phyloP scores from a whole-genome alignment of 2,113 vertebrate species.

The Siphamia tubifer region DNA sequence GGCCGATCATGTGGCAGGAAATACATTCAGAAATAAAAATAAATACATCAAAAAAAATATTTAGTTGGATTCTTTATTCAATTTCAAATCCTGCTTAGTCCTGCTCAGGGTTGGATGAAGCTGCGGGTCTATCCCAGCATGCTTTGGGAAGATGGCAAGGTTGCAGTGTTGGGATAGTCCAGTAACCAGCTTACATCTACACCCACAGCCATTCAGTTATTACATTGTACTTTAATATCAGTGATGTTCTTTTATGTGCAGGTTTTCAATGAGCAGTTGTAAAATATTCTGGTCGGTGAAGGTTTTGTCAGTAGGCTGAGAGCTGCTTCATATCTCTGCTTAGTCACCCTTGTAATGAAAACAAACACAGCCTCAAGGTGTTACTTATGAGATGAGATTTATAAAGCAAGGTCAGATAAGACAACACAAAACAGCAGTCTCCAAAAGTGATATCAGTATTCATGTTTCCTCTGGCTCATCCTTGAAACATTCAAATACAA shows the following conservation, averaged over 20 bases:
- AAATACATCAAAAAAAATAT: conserved; percentile 3
- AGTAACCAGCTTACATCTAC: not conserved
- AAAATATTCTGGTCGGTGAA: conserved; percentile 13
- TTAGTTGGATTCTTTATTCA: conserved; percentile 39
- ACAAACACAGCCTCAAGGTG: conserved; percentile 48
- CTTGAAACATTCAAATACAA: conserved; percentile 15
- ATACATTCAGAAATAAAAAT: conserved; percentile 26
- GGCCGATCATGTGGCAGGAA: conserved; percentile 42
- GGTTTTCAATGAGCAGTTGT: not conserved
- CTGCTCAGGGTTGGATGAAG: conserved; percentile 13
- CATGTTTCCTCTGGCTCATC: conserved; percentile 25
- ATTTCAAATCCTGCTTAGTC: conserved; percentile 15
- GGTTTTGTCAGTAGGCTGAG: conserved; percentile 16
- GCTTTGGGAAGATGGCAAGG: not conserved
- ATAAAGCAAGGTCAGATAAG: conserved; percentile 33
- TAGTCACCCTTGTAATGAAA: conserved; percentile 51
- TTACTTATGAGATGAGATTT: conserved; percentile 36
- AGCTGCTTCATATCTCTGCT: conserved; percentile 19
- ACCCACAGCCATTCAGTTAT: not conserved
- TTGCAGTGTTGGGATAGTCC: not conserved
- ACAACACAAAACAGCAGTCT: conserved; percentile 8
- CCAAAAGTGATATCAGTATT: conserved; percentile 28
- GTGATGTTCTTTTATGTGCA: conserved; percentile 3
- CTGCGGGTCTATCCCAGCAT: conserved; percentile 13
- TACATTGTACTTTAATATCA: conserved; percentile 1